phyloP scores from a whole-genome alignment of 2,113 vertebrate species.

The Cyprinodon brontotheroides region DNA sequence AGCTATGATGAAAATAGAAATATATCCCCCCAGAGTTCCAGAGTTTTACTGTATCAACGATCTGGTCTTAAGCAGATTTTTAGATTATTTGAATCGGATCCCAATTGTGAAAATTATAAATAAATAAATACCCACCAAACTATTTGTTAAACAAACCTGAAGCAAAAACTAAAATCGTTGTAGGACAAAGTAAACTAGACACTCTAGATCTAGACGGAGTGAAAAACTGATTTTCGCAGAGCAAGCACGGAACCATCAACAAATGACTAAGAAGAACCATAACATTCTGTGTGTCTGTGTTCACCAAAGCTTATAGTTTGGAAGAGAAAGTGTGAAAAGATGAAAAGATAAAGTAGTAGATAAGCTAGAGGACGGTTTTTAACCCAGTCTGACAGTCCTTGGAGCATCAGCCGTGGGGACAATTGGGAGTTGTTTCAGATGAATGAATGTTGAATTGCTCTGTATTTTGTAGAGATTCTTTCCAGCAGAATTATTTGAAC shows the following conservation, averaged over 20 bases:
- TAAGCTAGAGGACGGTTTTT: slow-evolving; percentile 12
- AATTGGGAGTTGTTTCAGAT: slow-evolving; percentile 57
- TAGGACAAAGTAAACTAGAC: no score
- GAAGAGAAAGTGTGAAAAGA: slow-evolving; percentile 4
- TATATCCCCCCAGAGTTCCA: background rate
- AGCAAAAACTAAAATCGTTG: no score
- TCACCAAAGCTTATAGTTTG: slow-evolving; percentile 8
- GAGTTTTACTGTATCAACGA: background rate
- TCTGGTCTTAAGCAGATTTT: background rate
- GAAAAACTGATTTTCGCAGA: background rate
- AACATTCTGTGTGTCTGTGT: background rate
- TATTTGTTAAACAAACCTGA: no score
- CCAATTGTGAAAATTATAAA: no score
- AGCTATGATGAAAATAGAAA: background rate
- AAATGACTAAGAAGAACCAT: background rate
- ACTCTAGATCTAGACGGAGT: background rate
- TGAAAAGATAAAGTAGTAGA: slow-evolving; percentile 8
- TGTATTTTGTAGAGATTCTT: slow-evolving; percentile 48
- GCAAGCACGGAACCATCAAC: background rate
- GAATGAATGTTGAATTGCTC: slow-evolving; percentile 54
- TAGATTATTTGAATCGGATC: no score
- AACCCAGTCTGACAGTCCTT: slow-evolving; percentile 45
- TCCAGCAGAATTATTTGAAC: slow-evolving; percentile 51
- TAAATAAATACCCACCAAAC: no score
- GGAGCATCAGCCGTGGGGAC: slow-evolving; percentile 40